phyloP scores from a whole-genome alignment of 2,888 invertebrate genomes.

The Drosophila ezoana region DNA sequence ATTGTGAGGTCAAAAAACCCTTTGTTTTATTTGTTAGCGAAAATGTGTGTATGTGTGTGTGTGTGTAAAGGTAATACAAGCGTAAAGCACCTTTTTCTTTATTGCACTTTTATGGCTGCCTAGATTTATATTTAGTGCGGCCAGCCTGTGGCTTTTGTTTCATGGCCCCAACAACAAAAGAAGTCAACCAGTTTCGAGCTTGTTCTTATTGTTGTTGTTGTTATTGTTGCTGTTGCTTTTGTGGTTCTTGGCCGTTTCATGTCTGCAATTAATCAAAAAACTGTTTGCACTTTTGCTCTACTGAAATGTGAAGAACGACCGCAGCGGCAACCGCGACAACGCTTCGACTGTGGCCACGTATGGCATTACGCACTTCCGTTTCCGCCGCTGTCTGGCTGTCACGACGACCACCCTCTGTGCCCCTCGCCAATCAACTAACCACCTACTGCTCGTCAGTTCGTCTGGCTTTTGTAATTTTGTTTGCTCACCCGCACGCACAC shows the following conservation, averaged over 20 bases:
- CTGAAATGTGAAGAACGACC: conserved; percentile 16
- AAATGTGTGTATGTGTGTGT: background rate
- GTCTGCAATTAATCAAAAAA: conserved; percentile 74
- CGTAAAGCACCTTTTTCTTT: conserved; percentile 53
- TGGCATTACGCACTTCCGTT: conserved; percentile 75
- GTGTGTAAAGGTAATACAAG: conserved; percentile 19
- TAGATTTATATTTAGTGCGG: conserved; percentile 60
- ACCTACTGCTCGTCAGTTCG: background rate
- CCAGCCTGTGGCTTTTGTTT: conserved; percentile 58
- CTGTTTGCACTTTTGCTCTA: conserved; percentile 64
- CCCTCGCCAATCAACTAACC: background rate
- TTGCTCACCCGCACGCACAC: conserved; percentile 45
- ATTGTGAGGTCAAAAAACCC: conserved; percentile 18
- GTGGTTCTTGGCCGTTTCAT: conserved; percentile 42
- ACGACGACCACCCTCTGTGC: conserved; percentile 5
- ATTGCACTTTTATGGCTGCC: conserved; percentile 71
- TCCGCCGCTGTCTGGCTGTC: conserved; percentile 49
- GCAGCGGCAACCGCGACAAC: conserved; percentile 14
- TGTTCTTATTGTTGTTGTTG: conserved; percentile 10
- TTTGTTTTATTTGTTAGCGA: background rate
- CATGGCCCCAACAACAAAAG: conserved; percentile 51
- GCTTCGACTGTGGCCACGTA: conserved; percentile 51
- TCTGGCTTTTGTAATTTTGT: conserved; percentile 43
- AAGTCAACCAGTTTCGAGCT: conserved; percentile 21
- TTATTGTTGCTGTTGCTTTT: conserved; percentile 19